Percentiles rank a stretch among this genome's conserved stretches.
These are phyloP conservation scores for Drosophila ironensis DNA, from an alignment of 1,140 invertebrate species.

Conservation along the genomic window DNA sequence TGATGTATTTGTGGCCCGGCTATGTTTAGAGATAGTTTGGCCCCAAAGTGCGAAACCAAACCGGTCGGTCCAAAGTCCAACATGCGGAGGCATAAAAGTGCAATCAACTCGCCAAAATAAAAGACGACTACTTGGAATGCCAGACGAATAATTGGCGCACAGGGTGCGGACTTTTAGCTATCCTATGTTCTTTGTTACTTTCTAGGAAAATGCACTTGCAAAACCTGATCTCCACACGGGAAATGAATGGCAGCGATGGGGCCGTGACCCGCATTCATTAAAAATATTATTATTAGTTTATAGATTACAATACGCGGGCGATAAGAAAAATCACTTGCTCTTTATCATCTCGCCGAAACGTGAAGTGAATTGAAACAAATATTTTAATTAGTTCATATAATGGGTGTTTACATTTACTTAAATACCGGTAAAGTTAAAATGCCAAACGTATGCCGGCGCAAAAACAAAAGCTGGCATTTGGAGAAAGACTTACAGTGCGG, in stretches of 20 bases:
- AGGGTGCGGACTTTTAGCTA: background rate
- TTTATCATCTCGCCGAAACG: too few relatives aligned
- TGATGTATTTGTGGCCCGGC: slow-evolving; percentile 25
- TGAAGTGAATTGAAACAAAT: too few relatives aligned
- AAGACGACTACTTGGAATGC: slow-evolving; percentile 49
- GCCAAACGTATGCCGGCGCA: background rate
- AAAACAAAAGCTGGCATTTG: slow-evolving; percentile 14
- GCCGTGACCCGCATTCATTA: too few relatives aligned
- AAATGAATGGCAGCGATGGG: too few relatives aligned
- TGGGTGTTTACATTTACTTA: background rate
- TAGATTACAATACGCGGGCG: too few relatives aligned
- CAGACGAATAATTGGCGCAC: background rate
- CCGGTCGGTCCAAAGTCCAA: slow-evolving; percentile 60
- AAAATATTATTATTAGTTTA: too few relatives aligned
- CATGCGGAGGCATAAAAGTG: slow-evolving; percentile 52
- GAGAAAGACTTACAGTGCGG: slow-evolving; percentile 26
- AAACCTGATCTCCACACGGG: too few relatives aligned
- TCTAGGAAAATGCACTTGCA: too few relatives aligned
- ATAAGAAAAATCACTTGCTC: too few relatives aligned
- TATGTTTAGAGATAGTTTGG: slow-evolving; percentile 64
- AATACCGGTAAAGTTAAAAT: background rate
- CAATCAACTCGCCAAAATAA: slow-evolving; percentile 64
- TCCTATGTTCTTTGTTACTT: background rate
- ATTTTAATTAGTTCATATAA: too few relatives aligned
- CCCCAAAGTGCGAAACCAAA: slow-evolving; percentile 35